Evolutionary conservation across 2,888 invertebrate genomes (phyloP), one percentile per base, ranked within the genome.

Genomic region (Drosophila differens): DNA sequence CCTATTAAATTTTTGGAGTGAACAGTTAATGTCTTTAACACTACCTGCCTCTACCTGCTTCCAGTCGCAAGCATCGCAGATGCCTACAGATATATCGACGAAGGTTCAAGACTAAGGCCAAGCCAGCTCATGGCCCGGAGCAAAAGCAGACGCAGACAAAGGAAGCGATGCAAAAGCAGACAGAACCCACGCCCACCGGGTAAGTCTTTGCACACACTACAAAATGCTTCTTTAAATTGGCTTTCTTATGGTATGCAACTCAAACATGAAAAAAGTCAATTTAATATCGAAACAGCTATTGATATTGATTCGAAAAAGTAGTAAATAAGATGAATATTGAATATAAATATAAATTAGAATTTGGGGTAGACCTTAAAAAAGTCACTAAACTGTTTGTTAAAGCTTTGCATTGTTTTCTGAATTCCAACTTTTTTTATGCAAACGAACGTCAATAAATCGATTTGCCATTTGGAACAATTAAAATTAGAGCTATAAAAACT

Each of bases 161-260:
- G 47, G 33, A 61, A 44, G 30, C n/a, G 32, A 32, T n/a, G 22
- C 25, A 37, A 49, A 19, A 19, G n/a, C 53, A 52, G 54, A 44
- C 41, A 9, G 22, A 52, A 12, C 6, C 14, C 16, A 49, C 53
- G 44, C 49, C 32, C 66, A 64, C 59, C 41, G 51, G 14, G 79
- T 76, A 63, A 49, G 79, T 68, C 54, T 55, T 65, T 22, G 7
- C 30, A 19, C n/a, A 30, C n/a, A 16, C n/a, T 14, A 19, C 19
- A 52, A 52, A 52, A 10, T 30, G 12, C 2, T 52, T 12, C 28
- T 57, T 41, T 30, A 32, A 41, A 30, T 41, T 57, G 28, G 12
- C 25, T 37, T 28, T 37, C 25, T 55, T 55, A 12, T 19, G 10
- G 19, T 28, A 10, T 25, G 28, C 7, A 30, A n/a, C 25, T n/a